Percentiles rank a stretch among this genome's conserved stretches.
Conservation (phyloP, 2,888 invertebrate genomes). For the Spodoptera picta region DNA sequence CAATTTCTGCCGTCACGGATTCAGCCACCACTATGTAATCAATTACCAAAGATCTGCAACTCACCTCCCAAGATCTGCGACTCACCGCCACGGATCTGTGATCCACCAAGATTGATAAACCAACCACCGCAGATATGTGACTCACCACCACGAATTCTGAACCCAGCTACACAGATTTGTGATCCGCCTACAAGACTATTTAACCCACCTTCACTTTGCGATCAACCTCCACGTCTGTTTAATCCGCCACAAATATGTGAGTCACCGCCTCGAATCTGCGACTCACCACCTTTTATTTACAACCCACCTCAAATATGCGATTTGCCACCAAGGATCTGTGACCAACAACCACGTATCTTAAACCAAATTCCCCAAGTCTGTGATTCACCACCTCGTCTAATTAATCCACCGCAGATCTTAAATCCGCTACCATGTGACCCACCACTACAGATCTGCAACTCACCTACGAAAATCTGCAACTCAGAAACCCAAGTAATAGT, state of each 20-base stretch:
- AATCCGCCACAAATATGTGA: slow-evolving; percentile 22
- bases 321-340: slow-evolving; percentile 28
- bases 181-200: slow-evolving; percentile 30
- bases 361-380: background rate
- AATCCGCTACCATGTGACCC: background rate
- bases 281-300: background rate
- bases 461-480: slow-evolving; percentile 54
- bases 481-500: slow-evolving; percentile 57
- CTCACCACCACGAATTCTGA: background rate
- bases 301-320: slow-evolving; percentile 12
- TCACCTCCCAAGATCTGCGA: slow-evolving; percentile 9
- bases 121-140: slow-evolving; percentile 32
- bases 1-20: slow-evolving; percentile 34
- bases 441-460: background rate
- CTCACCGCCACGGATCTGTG: slow-evolving; percentile 30
- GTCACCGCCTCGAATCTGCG: slow-evolving; percentile 32
- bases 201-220: slow-evolving; percentile 29
- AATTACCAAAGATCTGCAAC: slow-evolving; percentile 5
- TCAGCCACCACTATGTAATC: slow-evolving; percentile 11
- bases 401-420: slow-evolving; percentile 9
- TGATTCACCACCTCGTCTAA: background rate
- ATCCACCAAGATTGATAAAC: no score
- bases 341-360: slow-evolving; percentile 37
- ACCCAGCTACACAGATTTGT: slow-evolving; percentile 3
- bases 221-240: background rate